A percentile compares a stretch with the other conserved stretches of the same genome.
phyloP scores from a whole-genome alignment of 23 tunicate genomes.

The Pegea sp. region DNA sequence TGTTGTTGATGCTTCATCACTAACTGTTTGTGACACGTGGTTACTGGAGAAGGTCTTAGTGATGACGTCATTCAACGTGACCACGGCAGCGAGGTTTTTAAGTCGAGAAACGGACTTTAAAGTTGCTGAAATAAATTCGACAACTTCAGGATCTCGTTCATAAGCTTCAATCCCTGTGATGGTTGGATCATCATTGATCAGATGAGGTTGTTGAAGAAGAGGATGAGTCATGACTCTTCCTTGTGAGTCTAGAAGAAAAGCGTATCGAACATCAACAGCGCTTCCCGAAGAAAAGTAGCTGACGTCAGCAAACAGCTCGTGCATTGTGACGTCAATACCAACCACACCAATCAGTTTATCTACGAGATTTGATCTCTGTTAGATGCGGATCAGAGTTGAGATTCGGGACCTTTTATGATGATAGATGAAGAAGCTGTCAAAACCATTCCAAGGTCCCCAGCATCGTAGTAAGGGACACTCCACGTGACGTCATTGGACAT shows the following conservation, averaged over 20 bases:
- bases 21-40: too few relatives aligned
- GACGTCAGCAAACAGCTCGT: conserved; percentile 59
- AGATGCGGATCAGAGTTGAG: too few relatives aligned
- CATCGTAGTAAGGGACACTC: conserved; percentile 84
- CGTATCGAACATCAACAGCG: conserved; percentile 31
- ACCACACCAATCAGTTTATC: conserved; percentile 54
- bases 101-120: background rate
- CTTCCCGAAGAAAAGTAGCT: conserved; percentile 35
- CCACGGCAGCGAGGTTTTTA: background rate
- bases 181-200: conserved; percentile 35
- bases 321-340: conserved; percentile 54
- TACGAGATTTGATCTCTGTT: too few relatives aligned
- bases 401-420: conserved; percentile 10
- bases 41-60: too few relatives aligned
- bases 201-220: conserved; percentile 24
- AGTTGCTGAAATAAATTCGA: conserved; percentile 1
- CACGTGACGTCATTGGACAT: conserved; percentile 18
- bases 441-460: conserved; percentile 64
- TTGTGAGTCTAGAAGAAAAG: conserved; percentile 22
- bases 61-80: too few relatives aligned
- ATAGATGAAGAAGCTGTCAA: conserved; percentile 55
- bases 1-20: too few relatives aligned
- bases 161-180: conserved; percentile 35
- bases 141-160: conserved; percentile 14
- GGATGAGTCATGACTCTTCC: conserved; percentile 70